These are phyloP conservation scores for Gallinago undulata DNA, from an alignment of 2,113 vertebrate genomes.

Conservation along the genomic window DNA sequence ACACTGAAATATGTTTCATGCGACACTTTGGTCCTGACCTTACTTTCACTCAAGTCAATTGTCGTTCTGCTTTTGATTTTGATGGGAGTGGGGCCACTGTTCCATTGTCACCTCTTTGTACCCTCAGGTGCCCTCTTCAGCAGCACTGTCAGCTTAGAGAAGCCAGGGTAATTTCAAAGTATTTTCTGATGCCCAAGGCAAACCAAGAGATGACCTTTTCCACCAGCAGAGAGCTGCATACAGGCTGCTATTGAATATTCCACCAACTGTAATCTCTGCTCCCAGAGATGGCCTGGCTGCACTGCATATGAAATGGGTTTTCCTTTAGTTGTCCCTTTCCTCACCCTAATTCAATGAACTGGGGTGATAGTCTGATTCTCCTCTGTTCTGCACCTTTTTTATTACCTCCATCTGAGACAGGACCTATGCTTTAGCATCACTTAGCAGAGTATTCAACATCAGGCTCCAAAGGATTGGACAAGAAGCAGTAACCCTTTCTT, in stretches of 20 bases:
- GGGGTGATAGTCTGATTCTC: neutral
- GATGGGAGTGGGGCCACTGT: neutral
- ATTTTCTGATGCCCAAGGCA: constrained; percentile 32
- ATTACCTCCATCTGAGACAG: neutral
- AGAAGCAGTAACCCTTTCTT: neutral
- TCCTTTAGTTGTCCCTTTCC: neutral
- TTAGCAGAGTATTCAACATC: no score
- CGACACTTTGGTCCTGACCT: neutral
- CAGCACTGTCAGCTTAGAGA: constrained; percentile 8
- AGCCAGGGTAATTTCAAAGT: neutral
- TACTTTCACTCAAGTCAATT: neutral
- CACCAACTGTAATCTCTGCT: neutral
- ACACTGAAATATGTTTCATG: neutral
- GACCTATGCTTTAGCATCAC: neutral
- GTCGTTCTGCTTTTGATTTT: neutral
- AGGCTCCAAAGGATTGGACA: neutral
- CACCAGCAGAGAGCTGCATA: neutral
- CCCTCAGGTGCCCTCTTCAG: neutral
- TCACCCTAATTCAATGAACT: neutral
- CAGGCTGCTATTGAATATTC: constrained; percentile 9
- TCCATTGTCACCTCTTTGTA: neutral
- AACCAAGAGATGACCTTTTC: constrained; percentile 26
- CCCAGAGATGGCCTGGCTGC: neutral
- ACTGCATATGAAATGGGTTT: neutral
- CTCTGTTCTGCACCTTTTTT: neutral